These are phyloP conservation scores for Asteroscopus sphinx DNA, from an alignment of 2,888 invertebrate genomes.

Conservation along the genomic window DNA sequence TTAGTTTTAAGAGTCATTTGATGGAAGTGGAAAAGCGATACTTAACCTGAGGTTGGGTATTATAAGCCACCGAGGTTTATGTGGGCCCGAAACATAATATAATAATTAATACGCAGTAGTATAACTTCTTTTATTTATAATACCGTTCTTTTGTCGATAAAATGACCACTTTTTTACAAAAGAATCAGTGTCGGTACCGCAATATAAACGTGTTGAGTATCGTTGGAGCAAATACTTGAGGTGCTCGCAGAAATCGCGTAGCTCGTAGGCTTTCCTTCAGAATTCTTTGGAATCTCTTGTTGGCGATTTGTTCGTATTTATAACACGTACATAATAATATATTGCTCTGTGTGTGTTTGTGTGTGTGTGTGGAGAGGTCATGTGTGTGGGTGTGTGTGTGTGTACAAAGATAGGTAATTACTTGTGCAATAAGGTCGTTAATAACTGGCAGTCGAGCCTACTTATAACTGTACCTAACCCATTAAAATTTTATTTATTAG, in stretches of 20 bases:
- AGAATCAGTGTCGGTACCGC: neutral
- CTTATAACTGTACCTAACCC: too few species aligned
- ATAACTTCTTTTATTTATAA: neutral
- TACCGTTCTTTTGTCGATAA: neutral
- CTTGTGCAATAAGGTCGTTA: too few species aligned
- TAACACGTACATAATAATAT: conserved; percentile 11
- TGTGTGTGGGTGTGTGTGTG: neutral
- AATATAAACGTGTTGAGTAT: conserved; percentile 31
- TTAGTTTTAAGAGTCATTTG: conserved; percentile 14
- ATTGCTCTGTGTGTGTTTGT: neutral
- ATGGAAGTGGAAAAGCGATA: conserved; percentile 24
- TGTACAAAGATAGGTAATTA: too few species aligned
- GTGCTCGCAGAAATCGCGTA: conserved; percentile 20
- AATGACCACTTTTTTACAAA: conserved; percentile 12
- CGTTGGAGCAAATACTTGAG: conserved; percentile 21
- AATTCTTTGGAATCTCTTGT: conserved; percentile 19
- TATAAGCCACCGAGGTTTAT: conserved; percentile 4
- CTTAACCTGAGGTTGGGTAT: conserved; percentile 9
- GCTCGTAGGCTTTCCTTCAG: conserved; percentile 13
- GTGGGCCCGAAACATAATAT: conserved; percentile 5
- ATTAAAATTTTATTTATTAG: too few species aligned
- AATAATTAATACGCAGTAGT: conserved; percentile 2
- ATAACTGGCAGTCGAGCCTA: too few species aligned
- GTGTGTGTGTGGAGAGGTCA: too few species aligned
- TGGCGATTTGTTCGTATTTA: conserved; percentile 35